Evolutionary conservation across 2,113 vertebrate species (phyloP).

Genomic region (Drymodes brunneopygia): DNA sequence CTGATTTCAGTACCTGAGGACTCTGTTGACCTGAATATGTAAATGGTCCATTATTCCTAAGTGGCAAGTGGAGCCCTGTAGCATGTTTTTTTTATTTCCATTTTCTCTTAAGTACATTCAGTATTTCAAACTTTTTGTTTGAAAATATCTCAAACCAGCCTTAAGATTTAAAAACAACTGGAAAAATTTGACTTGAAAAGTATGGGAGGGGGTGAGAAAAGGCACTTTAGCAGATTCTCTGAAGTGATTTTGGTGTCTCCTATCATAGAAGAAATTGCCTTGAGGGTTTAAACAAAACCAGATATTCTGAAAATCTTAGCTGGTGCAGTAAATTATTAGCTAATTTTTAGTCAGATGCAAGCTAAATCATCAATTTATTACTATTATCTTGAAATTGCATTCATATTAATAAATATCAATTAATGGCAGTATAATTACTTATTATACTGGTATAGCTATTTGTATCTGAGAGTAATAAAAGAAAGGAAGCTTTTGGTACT

Average conservation of each 20-base stretch:
- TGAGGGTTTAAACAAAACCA: neutral
- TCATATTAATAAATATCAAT: neutral
- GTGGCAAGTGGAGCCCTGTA: neutral
- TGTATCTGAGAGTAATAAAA: neutral
- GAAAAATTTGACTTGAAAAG: neutral
- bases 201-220: fast-evolving
- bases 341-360: constrained; percentile 2
- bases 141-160: neutral
- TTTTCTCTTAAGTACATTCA: neutral
- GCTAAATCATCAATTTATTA: neutral
- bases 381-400: neutral
- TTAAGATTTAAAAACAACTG: neutral
- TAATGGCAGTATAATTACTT: neutral
- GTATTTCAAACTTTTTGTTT: neutral
- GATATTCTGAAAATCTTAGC: neutral
- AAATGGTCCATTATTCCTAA: neutral
- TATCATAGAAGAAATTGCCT: neutral
- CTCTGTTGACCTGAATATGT: neutral
- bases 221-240: neutral
- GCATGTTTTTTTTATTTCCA: neutral
- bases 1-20: neutral
- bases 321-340: neutral
- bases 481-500: neutral
- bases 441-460: neutral
- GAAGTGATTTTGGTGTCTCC: neutral